phyloP scores from a whole-genome alignment of 2,888 invertebrate species.

The Mongoloraphidia duomilia region DNA sequence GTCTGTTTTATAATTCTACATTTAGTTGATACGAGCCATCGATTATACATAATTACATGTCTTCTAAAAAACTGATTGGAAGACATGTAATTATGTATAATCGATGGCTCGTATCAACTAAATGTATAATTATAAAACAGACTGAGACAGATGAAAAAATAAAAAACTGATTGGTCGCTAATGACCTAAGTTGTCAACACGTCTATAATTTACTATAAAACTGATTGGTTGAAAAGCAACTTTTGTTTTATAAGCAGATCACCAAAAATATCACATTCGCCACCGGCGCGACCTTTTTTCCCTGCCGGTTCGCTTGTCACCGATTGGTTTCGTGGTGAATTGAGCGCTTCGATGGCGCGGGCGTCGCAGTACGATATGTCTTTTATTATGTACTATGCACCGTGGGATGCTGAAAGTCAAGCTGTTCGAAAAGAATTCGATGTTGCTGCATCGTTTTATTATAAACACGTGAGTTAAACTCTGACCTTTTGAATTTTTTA shows the following conservation, averaged over 20 bases:
- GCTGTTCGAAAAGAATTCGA: slow-evolving; percentile 59
- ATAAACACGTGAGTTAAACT: slow-evolving; percentile 44
- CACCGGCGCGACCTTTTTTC: slow-evolving; percentile 57
- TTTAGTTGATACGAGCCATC: no score
- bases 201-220: no score
- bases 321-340: slow-evolving; percentile 67
- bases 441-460: slow-evolving; percentile 51
- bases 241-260: slow-evolving; percentile 27
- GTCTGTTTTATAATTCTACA: no score
- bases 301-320: slow-evolving; percentile 48
- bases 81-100: no score
- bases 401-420: slow-evolving; percentile 85
- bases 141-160: no score
- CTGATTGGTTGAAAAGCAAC: no score
- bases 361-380: slow-evolving; percentile 47
- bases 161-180: no score
- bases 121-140: no score
- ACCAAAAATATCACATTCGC: slow-evolving; percentile 41
- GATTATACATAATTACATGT: no score
- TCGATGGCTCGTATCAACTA: no score
- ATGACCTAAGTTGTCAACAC: no score
- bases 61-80: no score
- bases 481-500: slow-evolving; percentile 7
- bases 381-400: slow-evolving; percentile 87
- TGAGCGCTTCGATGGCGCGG: slow-evolving; percentile 39